Evolutionary conservation across 2,797 vertebrate genomes (phyloP).

Genomic region (Eulemur coronatus): DNA sequence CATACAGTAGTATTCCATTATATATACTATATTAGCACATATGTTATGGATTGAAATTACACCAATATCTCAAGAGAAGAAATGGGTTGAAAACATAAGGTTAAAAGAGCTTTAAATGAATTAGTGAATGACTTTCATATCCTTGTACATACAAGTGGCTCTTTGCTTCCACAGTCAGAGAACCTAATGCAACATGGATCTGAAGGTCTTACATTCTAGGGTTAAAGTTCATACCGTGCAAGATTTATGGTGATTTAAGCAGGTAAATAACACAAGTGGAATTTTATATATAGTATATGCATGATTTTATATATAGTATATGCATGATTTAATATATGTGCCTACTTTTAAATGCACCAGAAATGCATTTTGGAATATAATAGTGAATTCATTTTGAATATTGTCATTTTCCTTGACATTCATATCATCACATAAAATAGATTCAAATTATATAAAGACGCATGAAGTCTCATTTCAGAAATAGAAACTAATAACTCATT

Average conservation of each 20-base stretch:
- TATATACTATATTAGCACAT: not conserved
- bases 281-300: not conserved
- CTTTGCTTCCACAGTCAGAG: not conserved
- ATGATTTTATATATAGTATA: not conserved
- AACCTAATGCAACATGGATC: not conserved
- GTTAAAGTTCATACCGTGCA: not conserved
- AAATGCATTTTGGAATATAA: not conserved
- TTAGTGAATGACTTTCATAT: not conserved
- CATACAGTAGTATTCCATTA: not conserved
- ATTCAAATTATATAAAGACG: not conserved
- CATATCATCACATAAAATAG: not conserved
- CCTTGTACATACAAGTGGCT: not conserved
- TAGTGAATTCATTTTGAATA: not conserved
- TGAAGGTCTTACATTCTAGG: not conserved
- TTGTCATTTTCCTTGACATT: not conserved
- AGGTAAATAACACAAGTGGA: not conserved
- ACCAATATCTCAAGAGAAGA: not conserved
- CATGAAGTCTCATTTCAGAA: not conserved
- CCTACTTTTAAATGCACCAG: not conserved
- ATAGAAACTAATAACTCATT: not conserved
- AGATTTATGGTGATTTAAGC: not conserved
- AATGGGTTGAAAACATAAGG: not conserved
- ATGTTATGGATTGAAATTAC: not conserved
- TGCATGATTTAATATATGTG: not conserved
- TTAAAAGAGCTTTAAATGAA: slow-evolving; percentile 19